Conservation (phyloP, 2,888 invertebrate genomes). For the Rhingia rostrata region DNA sequence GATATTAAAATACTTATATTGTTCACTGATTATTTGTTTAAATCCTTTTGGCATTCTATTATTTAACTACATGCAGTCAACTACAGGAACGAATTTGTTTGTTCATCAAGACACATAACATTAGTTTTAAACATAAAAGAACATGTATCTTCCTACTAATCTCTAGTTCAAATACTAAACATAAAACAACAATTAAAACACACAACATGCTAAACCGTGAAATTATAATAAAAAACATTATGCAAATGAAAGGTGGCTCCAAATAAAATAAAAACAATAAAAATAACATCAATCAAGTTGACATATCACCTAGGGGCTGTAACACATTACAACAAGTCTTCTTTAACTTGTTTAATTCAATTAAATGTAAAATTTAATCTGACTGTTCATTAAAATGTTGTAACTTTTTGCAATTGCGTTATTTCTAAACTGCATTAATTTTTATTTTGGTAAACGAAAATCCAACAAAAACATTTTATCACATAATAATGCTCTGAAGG, state of each 20-base stretch:
- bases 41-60: constrained; percentile 66
- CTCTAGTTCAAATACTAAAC: constrained; percentile 48
- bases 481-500: too few species aligned
- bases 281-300: constrained; percentile 10
- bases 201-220: constrained; percentile 72
- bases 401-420: too few species aligned
- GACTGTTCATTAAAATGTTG: too few species aligned
- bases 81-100: constrained; percentile 39
- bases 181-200: constrained; percentile 71
- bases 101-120: constrained; percentile 53
- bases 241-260: constrained; percentile 66
- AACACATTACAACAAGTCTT: neutral
- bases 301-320: too few species aligned
- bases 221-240: constrained; percentile 43
- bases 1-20: constrained; percentile 5
- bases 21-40: neutral
- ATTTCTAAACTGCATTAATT: too few species aligned
- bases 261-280: neutral
- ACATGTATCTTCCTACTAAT: constrained; percentile 21
- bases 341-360: neutral
- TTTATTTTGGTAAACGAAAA: too few species aligned
- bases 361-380: too few species aligned
- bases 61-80: constrained; percentile 68
- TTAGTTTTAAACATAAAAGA: constrained; percentile 40
- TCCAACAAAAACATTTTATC: too few species aligned